Percentiles rank a stretch among this genome's conserved stretches.
phyloP scores from a whole-genome alignment of 2,113 vertebrate species.

The Marmota flaviventris region DNA sequence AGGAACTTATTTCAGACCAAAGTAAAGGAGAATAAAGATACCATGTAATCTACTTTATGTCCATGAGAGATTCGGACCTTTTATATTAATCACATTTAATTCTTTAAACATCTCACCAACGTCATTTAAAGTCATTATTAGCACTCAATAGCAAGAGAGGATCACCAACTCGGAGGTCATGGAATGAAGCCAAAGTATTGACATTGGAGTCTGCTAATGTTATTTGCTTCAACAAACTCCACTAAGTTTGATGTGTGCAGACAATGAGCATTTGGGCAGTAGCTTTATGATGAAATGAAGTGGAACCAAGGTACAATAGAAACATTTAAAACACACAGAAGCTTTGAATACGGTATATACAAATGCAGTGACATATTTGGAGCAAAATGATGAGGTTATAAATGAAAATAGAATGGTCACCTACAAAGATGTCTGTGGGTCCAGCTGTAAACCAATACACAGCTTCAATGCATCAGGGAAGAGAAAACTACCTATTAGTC shows the following conservation, averaged over 20 bases:
- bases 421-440: neutral
- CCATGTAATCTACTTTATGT: neutral
- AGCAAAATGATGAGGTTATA: neutral
- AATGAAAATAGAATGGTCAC: neutral
- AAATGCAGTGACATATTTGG: neutral
- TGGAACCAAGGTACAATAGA: neutral
- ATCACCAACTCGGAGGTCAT: slow-evolving; percentile 56
- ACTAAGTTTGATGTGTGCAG: neutral
- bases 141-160: slow-evolving; percentile 19
- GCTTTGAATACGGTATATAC: neutral
- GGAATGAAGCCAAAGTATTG: slow-evolving; percentile 35
- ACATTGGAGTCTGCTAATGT: neutral
- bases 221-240: slow-evolving; percentile 57
- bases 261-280: neutral
- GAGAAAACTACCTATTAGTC: neutral
- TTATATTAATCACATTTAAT: slow-evolving; percentile 71
- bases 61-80: slow-evolving; percentile 2
- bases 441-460: neutral
- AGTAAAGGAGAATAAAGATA: slow-evolving; percentile 43
- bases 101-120: slow-evolving; percentile 60
- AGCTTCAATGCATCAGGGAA: neutral
- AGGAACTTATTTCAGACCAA: slow-evolving; percentile 67
- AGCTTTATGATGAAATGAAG: neutral
- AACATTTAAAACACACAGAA: neutral
- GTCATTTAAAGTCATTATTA: slow-evolving; percentile 72